A percentile compares a stretch with the other conserved stretches of the same genome.
These are phyloP conservation scores for Mormyrops attenuatus DNA, from an alignment of 2,797 vertebrate species.

Conservation along the genomic window DNA sequence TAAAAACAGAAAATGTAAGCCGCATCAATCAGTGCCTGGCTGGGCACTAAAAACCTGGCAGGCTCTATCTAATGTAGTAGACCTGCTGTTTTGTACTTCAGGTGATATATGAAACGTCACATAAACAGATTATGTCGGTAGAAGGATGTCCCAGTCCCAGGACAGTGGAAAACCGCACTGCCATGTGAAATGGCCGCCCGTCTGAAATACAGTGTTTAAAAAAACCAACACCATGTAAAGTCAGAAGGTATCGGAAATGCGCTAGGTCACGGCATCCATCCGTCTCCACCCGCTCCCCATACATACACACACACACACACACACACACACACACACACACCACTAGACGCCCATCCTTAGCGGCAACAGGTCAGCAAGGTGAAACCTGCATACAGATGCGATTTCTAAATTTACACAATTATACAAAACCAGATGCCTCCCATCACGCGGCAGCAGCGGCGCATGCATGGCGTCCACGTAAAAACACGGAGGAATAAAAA, in stretches of 20 bases:
- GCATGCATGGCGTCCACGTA: neutral
- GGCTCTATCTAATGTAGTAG: neutral
- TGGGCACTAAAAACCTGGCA: neutral
- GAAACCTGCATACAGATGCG: neutral
- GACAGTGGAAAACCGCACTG: neutral
- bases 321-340: neutral
- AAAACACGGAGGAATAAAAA: neutral
- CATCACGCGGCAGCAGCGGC: neutral
- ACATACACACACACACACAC: neutral
- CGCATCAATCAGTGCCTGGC: neutral
- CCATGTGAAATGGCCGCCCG: neutral
- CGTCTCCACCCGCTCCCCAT: neutral
- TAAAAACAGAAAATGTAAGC: neutral
- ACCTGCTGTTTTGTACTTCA: neutral
- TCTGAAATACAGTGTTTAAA: neutral
- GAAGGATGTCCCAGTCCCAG: neutral
- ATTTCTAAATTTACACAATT: neutral
- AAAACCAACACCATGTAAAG: neutral
- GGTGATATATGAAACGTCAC: neutral
- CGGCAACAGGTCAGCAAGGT: conserved; percentile 4
- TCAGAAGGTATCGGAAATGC: neutral
- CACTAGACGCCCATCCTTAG: neutral
- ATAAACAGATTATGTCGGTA: neutral
- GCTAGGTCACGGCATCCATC: neutral
- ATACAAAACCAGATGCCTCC: neutral